A percentile compares a stretch with the other conserved stretches of the same genome.
These are phyloP conservation scores for Cryptotermes secundus DNA, from an alignment of 1,140 invertebrate species.

Conservation along the genomic window DNA sequence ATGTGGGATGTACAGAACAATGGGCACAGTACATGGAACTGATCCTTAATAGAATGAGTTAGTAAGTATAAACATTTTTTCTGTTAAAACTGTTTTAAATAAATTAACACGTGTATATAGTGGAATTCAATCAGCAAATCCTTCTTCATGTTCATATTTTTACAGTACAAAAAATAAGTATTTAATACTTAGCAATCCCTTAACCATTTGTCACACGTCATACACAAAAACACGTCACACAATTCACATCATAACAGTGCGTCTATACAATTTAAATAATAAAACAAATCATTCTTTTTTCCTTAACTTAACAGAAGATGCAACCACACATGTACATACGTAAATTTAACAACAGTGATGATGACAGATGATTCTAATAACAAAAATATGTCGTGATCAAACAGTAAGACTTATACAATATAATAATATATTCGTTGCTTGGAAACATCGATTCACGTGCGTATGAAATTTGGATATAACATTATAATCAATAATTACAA, in stretches of 20 bases:
- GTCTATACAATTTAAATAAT: background rate
- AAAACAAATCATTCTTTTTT: background rate
- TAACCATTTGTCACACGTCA: background rate
- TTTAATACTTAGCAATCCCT: conserved; percentile 23
- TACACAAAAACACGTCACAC: background rate
- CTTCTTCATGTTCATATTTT: conserved; percentile 24
- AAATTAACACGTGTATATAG: too few species aligned
- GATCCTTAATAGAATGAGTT: too few species aligned
- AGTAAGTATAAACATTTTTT: too few species aligned
- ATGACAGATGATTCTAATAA: background rate
- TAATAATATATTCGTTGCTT: conserved; percentile 1
- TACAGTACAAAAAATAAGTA: conserved; percentile 30
- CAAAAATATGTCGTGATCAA: background rate
- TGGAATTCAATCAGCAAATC: background rate
- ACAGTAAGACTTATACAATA: background rate
- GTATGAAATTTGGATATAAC: background rate
- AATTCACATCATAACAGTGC: too few species aligned
- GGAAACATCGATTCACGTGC: background rate
- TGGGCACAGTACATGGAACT: too few species aligned
- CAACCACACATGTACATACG: background rate
- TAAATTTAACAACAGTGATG: background rate
- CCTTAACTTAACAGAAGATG: background rate
- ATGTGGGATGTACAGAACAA: too few species aligned
- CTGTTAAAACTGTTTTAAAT: too few species aligned
- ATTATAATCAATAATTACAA: background rate